phyloP scores from a whole-genome alignment of 2,113 vertebrate species.

The Tricholaema leucomelas region DNA sequence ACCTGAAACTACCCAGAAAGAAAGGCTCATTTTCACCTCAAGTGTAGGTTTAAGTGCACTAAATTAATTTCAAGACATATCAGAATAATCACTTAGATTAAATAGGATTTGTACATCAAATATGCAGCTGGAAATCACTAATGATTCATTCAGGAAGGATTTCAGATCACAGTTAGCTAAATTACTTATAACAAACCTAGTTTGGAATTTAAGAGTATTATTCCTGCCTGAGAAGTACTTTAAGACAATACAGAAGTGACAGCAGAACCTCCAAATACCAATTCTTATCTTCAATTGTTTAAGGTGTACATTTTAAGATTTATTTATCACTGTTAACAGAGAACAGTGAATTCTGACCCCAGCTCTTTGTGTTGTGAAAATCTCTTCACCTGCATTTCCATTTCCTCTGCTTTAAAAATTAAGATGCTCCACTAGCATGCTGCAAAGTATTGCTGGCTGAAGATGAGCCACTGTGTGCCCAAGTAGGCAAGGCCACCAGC shows the following conservation, averaged over 20 bases:
- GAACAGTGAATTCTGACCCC: background rate
- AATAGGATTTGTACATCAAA: background rate
- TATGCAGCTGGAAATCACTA: background rate
- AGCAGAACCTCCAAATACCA: background rate
- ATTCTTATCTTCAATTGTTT: background rate
- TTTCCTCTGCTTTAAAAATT: background rate
- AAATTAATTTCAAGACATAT: background rate
- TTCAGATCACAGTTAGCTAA: background rate
- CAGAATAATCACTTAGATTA: background rate
- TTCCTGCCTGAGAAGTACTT: constrained; percentile 1
- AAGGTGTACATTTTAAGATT: background rate
- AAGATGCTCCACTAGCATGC: background rate
- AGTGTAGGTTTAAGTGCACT: background rate
- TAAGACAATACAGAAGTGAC: background rate
- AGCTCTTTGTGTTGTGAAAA: background rate
- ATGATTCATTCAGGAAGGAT: background rate
- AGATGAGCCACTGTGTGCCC: too few relatives aligned
- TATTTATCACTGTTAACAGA: background rate
- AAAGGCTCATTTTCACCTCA: background rate
- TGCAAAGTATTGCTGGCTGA: too few relatives aligned
- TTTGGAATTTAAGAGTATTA: background rate
- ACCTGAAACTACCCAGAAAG: background rate
- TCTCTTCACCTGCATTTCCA: background rate
- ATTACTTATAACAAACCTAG: background rate
- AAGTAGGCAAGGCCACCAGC: too few relatives aligned